Evolutionary conservation across 2,888 invertebrate species (phyloP).

Genomic region (Thymelicus lineola): DNA sequence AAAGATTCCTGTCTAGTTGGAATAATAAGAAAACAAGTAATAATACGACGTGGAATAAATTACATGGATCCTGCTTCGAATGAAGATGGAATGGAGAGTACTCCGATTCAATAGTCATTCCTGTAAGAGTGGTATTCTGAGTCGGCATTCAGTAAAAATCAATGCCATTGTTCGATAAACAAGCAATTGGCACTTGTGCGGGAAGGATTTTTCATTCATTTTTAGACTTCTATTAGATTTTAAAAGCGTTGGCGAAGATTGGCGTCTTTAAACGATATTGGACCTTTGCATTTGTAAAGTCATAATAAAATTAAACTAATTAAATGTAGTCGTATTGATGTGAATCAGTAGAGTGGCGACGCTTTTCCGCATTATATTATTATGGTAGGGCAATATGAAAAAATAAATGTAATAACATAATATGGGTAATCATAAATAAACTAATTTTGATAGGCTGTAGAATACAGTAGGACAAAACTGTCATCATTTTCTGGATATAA

Average conservation of each 20-base stretch:
- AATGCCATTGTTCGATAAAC: slow-evolving; percentile 29
- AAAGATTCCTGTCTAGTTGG: slow-evolving; percentile 41
- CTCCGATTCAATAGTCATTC: slow-evolving; percentile 27
- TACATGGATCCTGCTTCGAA: slow-evolving; percentile 24
- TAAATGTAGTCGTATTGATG: no score
- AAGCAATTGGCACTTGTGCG: slow-evolving; percentile 17
- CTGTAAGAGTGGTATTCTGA: slow-evolving; percentile 15
- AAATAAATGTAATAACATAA: no score
- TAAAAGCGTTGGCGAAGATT: background rate
- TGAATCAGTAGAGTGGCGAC: no score
- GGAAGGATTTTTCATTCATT: slow-evolving; percentile 1
- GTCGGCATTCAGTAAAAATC: slow-evolving; percentile 32
- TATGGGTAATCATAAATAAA: no score
- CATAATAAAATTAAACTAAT: no score
- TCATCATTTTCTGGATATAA: no score
- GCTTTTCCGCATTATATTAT: no score
- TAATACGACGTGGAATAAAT: slow-evolving; percentile 37
- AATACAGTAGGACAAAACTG: no score
- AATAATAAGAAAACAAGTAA: slow-evolving; percentile 38
- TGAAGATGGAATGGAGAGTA: slow-evolving; percentile 24
- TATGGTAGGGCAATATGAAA: no score
- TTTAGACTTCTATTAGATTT: slow-evolving; percentile 8
- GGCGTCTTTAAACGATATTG: background rate
- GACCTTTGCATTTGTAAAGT: no score
- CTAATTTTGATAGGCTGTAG: no score